Evolutionary conservation across 2,113 vertebrate genomes (phyloP), one percentile per base, ranked within the genome.

Genomic region (Solea solea): DNA sequence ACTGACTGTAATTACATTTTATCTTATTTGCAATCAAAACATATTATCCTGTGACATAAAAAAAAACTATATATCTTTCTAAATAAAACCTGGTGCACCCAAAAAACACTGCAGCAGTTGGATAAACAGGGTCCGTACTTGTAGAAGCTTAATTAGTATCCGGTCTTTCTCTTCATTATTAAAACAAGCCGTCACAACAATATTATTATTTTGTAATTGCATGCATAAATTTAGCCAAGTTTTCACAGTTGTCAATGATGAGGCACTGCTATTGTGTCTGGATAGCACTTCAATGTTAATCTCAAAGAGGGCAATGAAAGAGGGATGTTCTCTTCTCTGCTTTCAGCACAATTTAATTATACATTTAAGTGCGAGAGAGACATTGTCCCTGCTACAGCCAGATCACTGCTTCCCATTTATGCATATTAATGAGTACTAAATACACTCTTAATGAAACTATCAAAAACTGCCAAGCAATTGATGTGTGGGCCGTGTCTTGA

Each of bases 361-460:
- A 77, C 79, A 83, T 90, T 90, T 91, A 80, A 91, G 82, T 65
- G 68, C 65, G 80, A 57, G 78, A 89, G 90, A 89, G 89, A 81
- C 74, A 84, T 91, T 76, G 67, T 74, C 82, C 85, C 83, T 61
- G 76, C 82, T 73, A 46, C 78, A 69, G 82, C 80, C 76, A 34
- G n/a, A 8, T 76, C 51, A 63, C 62, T 74, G 78, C 89, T 86
- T 90, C 84, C 76, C 66, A 84, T 90, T 80, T 91, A 91, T 92
- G 85, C 92, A 93, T 94, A 92, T 94, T 93, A 93, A 95, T 93
- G 70, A 93, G 89, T 83, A 91, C 92, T 93, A 93, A 93, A 93
- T 93, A 94, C 84, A 78, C 82, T 87, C 90, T 91, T 92, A 93
- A 93, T 93, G 90, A 92, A 93, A 93, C 84, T 88, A 94, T 94